Evolutionary conservation across 2,888 invertebrate species (phyloP).

Genomic region (Exocentrus adspersus): DNA sequence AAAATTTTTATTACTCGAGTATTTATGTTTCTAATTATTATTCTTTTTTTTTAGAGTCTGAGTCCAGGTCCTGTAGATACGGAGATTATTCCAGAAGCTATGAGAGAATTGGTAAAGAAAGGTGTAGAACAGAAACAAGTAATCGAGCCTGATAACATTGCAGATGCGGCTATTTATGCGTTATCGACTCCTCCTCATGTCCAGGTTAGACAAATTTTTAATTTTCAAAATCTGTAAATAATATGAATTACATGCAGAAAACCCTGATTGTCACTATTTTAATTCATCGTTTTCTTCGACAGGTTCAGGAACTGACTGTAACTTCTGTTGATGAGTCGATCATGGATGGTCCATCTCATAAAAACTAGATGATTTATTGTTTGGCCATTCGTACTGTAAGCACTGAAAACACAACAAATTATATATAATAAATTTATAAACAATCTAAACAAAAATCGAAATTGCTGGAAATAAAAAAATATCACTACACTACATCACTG

Average conservation of each 20-base stretch:
- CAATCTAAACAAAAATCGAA: no score
- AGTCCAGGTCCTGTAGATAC: slow-evolving; percentile 48
- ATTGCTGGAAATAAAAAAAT: no score
- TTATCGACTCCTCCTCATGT: slow-evolving; percentile 45
- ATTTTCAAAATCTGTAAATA: no score
- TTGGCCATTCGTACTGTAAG: no score
- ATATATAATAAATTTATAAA: no score
- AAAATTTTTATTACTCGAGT: no score
- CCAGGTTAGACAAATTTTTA: slow-evolving; percentile 37
- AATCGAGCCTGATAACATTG: slow-evolving; percentile 37
- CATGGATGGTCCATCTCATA: no score
- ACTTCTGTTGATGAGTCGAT: not conserved
- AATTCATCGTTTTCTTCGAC: not conserved
- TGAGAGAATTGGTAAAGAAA: not conserved
- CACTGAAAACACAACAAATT: no score
- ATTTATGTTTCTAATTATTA: slow-evolving; percentile 8
- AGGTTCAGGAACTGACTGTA: not conserved
- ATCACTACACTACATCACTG: no score
- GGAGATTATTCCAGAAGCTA: slow-evolving; percentile 27
- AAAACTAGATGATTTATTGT: no score
- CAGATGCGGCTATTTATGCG: slow-evolving; percentile 44
- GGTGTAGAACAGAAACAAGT: not conserved
- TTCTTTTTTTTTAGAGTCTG: slow-evolving; percentile 41
- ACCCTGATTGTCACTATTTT: no score
- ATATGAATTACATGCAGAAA: no score